A percentile compares a stretch with the other conserved stretches of the same genome.
Evolutionary conservation across 2,888 invertebrate species (phyloP).

Genomic region (Hoplodrina ambigua): DNA sequence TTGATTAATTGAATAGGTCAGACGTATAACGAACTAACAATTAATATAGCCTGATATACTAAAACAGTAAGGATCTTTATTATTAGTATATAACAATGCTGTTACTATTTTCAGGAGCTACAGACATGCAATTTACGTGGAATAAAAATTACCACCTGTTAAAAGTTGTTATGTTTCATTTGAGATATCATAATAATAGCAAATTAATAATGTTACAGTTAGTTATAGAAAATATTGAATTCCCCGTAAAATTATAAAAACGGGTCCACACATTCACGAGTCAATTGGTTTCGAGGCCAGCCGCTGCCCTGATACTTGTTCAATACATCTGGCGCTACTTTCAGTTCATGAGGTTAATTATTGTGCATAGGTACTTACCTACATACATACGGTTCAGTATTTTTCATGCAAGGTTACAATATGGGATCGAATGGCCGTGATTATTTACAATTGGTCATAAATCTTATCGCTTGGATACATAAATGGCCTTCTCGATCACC

Average conservation of each 20-base stretch:
- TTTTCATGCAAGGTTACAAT: slow-evolving; percentile 70
- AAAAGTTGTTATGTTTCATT: background rate
- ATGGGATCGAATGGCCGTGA: slow-evolving; percentile 70
- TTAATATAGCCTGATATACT: background rate
- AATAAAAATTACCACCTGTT: background rate
- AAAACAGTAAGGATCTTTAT: background rate
- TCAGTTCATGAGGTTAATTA: slow-evolving; percentile 66
- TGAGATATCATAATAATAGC: background rate
- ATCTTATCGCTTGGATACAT: slow-evolving; percentile 71
- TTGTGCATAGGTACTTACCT: slow-evolving; percentile 46
- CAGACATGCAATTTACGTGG: background rate
- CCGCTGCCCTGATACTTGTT: slow-evolving; percentile 67
- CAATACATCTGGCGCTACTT: slow-evolving; percentile 71
- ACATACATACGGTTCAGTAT: slow-evolving; percentile 53
- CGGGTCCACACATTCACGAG: slow-evolving; percentile 67
- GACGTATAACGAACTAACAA: background rate
- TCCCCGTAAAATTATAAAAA: slow-evolving; percentile 62
- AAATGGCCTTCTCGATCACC: slow-evolving; percentile 73
- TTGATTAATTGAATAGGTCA: background rate
- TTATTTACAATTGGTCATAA: slow-evolving; percentile 74
- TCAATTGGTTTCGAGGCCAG: slow-evolving; percentile 70
- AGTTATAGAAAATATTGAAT: slow-evolving; percentile 42
- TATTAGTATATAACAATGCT: background rate
- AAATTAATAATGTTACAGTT: background rate
- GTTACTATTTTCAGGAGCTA: slow-evolving; percentile 8